Conservation (phyloP, 2,888 invertebrate species). For the Yponomeuta sedellus region DNA sequence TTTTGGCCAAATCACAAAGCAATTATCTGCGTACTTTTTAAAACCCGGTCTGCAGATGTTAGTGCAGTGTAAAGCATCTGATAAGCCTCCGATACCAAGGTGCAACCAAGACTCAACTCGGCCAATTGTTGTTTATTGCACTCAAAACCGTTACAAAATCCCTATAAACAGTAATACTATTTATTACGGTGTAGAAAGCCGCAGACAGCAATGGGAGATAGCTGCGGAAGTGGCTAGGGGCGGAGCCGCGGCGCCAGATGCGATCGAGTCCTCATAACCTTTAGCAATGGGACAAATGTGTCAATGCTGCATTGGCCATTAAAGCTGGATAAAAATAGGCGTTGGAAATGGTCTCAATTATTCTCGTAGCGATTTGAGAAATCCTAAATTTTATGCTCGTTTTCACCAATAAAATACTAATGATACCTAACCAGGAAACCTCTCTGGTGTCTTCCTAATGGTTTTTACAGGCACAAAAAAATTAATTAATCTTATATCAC, state of each 20-base stretch:
- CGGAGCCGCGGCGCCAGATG: constrained; percentile 23
- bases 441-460: too few species aligned
- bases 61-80: not conserved
- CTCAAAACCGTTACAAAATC: constrained; percentile 8
- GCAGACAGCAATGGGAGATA: constrained; percentile 11
- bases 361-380: too few species aligned
- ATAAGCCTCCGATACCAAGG: not conserved
- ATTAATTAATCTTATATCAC: too few species aligned
- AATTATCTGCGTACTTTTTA: too few species aligned
- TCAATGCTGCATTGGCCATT: not conserved
- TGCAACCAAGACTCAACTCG: not conserved
- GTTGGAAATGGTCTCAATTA: too few species aligned
- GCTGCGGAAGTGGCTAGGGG: constrained; percentile 22
- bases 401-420: too few species aligned
- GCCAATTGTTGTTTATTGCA: not conserved
- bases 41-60: not conserved
- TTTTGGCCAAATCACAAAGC: too few species aligned
- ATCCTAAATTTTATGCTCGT: too few species aligned
- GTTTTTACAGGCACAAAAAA: too few species aligned
- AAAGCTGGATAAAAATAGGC: too few species aligned
- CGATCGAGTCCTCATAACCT: constrained; percentile 32
- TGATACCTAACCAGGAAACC: too few species aligned
- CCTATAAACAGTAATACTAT: constrained; percentile 8
- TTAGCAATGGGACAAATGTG: constrained; percentile 39
- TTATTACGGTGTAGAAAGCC: constrained; percentile 13